Conservation (phyloP, 2,888 invertebrate species). For the Acholoe squamosa region DNA sequence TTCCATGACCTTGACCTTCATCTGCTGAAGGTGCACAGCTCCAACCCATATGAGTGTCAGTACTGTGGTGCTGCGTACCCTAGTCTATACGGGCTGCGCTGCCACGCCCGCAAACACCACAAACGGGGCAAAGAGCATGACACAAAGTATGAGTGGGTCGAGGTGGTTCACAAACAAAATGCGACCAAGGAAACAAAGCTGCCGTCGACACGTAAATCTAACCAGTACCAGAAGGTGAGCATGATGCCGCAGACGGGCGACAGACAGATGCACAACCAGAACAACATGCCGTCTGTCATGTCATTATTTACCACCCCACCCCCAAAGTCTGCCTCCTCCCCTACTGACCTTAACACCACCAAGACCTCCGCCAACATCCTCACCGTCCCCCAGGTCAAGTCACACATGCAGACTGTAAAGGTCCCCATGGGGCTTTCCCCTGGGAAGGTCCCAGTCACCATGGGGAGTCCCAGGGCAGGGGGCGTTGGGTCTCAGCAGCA, state of each 20-base stretch:
- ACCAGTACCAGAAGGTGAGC: not conserved
- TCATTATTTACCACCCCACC: not conserved
- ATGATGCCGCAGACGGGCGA: slow-evolving; percentile 52
- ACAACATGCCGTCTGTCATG: not conserved
- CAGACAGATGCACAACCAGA: slow-evolving; percentile 30
- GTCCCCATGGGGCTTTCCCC: not conserved
- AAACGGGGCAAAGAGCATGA: slow-evolving; percentile 44
- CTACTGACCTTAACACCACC: not conserved
- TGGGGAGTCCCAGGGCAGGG: not conserved
- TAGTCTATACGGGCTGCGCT: slow-evolving; percentile 6
- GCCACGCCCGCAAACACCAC: slow-evolving; percentile 45
- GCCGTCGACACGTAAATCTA: slow-evolving; percentile 29
- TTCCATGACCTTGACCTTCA: slow-evolving; percentile 30
- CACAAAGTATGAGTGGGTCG: slow-evolving; percentile 48
- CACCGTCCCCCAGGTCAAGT: not conserved
- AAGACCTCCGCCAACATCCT: not conserved
- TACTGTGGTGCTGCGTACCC: slow-evolving; percentile 53
- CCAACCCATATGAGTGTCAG: slow-evolving; percentile 60
- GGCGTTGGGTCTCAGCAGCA: not conserved
- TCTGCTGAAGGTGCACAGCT: slow-evolving; percentile 39
- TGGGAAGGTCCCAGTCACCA: not conserved
- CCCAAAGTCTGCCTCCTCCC: not conserved
- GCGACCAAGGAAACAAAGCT: not conserved
- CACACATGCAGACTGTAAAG: not conserved
- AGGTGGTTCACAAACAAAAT: slow-evolving; percentile 16